Evolutionary conservation across 2,797 vertebrate species (phyloP).

Genomic region (Mionectes olivaceus): DNA sequence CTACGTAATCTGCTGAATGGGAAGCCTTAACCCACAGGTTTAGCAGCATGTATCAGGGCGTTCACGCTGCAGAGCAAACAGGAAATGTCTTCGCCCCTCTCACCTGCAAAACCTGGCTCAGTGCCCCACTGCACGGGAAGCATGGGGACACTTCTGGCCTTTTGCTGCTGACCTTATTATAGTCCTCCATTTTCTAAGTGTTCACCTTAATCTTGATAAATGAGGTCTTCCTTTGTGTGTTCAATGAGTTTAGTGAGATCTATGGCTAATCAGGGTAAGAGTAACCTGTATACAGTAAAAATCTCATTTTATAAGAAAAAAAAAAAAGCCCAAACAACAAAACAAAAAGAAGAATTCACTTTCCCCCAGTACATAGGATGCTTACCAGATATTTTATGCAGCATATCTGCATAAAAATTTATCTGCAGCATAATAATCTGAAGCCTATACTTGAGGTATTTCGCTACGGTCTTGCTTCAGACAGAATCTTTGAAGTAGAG

Average conservation of each 20-base stretch:
- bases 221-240: neutral
- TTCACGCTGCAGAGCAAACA: neutral
- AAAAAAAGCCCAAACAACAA: too few species aligned
- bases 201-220: neutral
- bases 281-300: neutral
- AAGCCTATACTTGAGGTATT: neutral
- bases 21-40: neutral
- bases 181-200: neutral
- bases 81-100: neutral
- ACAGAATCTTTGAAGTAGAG: neutral
- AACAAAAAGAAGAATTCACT: neutral
- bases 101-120: neutral
- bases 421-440: neutral
- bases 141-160: neutral
- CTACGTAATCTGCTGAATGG: neutral
- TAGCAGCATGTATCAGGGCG: neutral
- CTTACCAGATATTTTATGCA: neutral
- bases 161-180: neutral
- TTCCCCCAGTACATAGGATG: neutral
- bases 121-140: neutral
- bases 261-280: neutral
- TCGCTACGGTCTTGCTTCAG: neutral
- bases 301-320: neutral
- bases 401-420: too few species aligned
- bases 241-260: neutral